These are phyloP conservation scores for Hymenochirus boettgeri DNA, from an alignment of 2,113 vertebrate genomes.

Conservation along the genomic window DNA sequence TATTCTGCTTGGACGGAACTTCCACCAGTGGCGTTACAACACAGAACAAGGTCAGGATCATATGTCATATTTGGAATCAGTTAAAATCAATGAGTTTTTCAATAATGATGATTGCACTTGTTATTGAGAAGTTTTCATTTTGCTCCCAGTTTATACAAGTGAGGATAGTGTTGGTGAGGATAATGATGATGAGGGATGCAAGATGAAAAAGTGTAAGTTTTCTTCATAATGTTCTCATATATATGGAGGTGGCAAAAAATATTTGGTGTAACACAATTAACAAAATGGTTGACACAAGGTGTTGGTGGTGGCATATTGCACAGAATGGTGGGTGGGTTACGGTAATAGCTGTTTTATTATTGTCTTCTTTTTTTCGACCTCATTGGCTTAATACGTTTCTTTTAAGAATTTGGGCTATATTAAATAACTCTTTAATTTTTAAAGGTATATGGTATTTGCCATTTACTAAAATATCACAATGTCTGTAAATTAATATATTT, in stretches of 20 bases:
- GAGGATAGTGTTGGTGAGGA: constrained; percentile 49
- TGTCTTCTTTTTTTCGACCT: no score
- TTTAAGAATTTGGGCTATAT: no score
- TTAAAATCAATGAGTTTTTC: no score
- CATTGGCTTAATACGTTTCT: no score
- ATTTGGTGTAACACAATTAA: background rate
- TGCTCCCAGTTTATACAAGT: constrained; percentile 51
- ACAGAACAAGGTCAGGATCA: constrained; percentile 75
- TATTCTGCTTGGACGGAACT: constrained; percentile 88
- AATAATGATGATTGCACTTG: no score
- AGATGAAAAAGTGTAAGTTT: constrained; percentile 19
- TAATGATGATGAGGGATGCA: constrained; percentile 58
- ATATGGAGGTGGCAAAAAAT: background rate
- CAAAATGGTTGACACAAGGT: background rate
- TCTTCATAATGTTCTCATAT: background rate
- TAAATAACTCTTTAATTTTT: no score
- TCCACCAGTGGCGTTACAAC: constrained; percentile 89
- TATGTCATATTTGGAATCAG: no score
- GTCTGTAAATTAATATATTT: no score
- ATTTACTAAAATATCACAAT: no score
- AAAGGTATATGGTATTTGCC: no score
- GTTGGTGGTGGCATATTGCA: background rate
- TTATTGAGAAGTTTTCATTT: constrained; percentile 30
- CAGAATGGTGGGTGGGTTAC: background rate
- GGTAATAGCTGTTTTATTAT: no score